These are phyloP conservation scores for Drosophila ogumai DNA, from an alignment of 1,140 invertebrate genomes.

Conservation along the genomic window DNA sequence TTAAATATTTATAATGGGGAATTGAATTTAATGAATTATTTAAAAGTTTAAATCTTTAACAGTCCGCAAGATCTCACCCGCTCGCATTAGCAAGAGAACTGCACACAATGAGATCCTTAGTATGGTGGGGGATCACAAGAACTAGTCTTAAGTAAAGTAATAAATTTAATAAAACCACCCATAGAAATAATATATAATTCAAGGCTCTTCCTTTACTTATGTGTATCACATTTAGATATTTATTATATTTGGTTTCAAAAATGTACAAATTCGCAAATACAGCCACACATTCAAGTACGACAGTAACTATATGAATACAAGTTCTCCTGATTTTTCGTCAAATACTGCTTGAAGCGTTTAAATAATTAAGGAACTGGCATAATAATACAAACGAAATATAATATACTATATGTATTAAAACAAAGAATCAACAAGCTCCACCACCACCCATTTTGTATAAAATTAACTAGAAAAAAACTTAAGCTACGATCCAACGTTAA, in stretches of 20 bases:
- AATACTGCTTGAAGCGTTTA: slow-evolving; percentile 62
- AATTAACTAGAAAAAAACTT: slow-evolving; percentile 10
- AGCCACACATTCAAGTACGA: slow-evolving; percentile 24
- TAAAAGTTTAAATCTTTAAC: too few relatives aligned
- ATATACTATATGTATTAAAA: neutral
- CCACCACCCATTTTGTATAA: slow-evolving; percentile 20
- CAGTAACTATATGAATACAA: slow-evolving; percentile 15
- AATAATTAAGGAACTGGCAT: slow-evolving; percentile 26
- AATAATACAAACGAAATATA: slow-evolving; percentile 3
- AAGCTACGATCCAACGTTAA: slow-evolving; percentile 14
- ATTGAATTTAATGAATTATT: too few relatives aligned
- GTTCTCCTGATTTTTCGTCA: neutral
- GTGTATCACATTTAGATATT: slow-evolving; percentile 51
- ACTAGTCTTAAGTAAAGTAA: too few relatives aligned
- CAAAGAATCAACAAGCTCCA: slow-evolving; percentile 12
- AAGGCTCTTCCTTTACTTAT: neutral
- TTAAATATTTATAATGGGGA: neutral
- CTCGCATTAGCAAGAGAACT: too few relatives aligned
- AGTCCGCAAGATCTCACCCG: too few relatives aligned
- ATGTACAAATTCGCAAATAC: slow-evolving; percentile 54
- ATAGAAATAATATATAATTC: too few relatives aligned
- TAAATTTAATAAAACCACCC: too few relatives aligned
- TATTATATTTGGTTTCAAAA: slow-evolving; percentile 54
- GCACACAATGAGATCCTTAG: too few relatives aligned
- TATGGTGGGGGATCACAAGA: too few relatives aligned